Evolutionary conservation across 2,797 vertebrate species (phyloP).

Genomic region (Sebastes paucispinis): DNA sequence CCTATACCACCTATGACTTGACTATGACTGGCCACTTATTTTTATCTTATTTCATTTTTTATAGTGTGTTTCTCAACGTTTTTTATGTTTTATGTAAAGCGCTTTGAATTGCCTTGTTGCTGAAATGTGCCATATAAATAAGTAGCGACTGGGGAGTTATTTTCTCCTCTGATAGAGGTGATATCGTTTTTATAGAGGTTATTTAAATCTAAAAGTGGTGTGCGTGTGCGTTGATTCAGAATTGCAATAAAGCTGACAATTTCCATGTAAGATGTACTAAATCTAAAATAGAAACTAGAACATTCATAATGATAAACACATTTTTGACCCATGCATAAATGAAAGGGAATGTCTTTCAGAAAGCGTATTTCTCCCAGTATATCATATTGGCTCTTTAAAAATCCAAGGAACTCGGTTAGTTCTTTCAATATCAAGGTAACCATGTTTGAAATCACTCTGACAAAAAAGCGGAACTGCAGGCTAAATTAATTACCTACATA

Average conservation of each 20-base stretch:
- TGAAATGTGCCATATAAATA: not conserved
- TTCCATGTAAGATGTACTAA: not conserved
- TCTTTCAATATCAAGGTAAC: not conserved
- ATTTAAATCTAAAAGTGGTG: not conserved
- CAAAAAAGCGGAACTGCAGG: not conserved
- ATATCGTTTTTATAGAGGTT: constrained; percentile 1
- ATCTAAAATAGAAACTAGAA: not conserved
- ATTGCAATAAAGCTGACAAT: not conserved
- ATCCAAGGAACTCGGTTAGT: not conserved
- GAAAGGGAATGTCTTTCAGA: not conserved
- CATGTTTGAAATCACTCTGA: constrained; percentile 11
- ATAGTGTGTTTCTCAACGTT: not conserved
- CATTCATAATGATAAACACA: not conserved
- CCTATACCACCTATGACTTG: not conserved
- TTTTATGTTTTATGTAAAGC: not conserved
- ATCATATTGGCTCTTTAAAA: not conserved
- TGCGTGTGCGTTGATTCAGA: not conserved
- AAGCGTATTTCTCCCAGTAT: not conserved
- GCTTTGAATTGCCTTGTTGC: not conserved
- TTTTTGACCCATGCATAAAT: not conserved
- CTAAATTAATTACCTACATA: not conserved
- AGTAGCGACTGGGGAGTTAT: not conserved
- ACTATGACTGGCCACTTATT: not conserved
- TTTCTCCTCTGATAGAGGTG: constrained; percentile 2
- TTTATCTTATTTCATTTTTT: not conserved